Base-by-base conservation (phyloP, 2,113 vertebrate genomes). In the Pelusios castaneus region DNA sequence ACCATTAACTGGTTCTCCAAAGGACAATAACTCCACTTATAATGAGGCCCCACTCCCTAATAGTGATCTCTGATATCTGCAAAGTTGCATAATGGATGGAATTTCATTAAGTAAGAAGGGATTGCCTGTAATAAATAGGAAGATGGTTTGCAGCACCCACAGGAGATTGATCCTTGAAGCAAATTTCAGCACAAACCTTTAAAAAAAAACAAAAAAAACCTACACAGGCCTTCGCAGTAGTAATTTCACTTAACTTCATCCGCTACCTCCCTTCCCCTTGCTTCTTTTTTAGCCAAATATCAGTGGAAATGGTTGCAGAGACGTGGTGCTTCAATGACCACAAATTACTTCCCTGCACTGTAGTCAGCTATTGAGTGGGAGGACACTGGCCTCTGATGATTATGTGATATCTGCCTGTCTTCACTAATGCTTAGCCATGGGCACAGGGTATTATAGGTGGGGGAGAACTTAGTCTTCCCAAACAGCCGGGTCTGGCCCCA, bases 11-110 rank as follows among this genome's bases (percentile, higher is more conserved):
- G 77, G 9, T 31, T 94, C 97, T 97, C 96, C 92, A 93, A 95
- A 96, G 97, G 93, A 97, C 96, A 91, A 92, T 97, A 97, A 97
- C 92, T 88, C 93, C 85, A 19, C 95, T 94, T 93, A 98, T 98
- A 97, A 98, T 97, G 95, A 97, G 97, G 96, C 96, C 92, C 94
- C 96, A 93, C 96, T 96, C 94, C 89, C 90, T 88, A 82, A 87
- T 83, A 87, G 95, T 80, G 95, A 96, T 95, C 86, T 92, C 21
- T 8, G 56, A 89, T 89, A 97, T 93, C 95, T 78, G 16, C 84
- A 92, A 87, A 96, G 95, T 98, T 97, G 85, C 88, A 80, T 95
- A 97, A 98, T 95, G 97, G 97, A 97, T 94, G 95, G 92, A 92
- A 96, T 96, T 95, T 97, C 96, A 88, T 97, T 97, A 98, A 91